These are phyloP conservation scores for Hafferia zeledoni DNA, from an alignment of 2,797 vertebrate species.

Conservation along the genomic window DNA sequence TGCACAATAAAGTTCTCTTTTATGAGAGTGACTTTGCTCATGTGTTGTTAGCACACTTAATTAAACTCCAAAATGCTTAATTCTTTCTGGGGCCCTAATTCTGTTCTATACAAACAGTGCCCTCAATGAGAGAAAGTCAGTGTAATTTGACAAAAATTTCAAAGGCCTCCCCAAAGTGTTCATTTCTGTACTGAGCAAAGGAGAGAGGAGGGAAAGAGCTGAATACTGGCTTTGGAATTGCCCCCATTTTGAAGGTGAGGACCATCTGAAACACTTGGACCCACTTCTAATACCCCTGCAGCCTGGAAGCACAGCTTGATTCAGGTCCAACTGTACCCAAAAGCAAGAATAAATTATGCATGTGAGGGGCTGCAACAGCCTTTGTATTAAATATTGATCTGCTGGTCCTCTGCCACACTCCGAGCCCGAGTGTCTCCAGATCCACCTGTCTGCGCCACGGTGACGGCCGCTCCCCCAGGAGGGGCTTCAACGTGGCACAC, in stretches of 20 bases:
- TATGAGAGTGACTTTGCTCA: neutral
- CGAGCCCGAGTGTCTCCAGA: neutral
- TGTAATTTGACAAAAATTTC: conserved; percentile 5
- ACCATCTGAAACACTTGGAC: neutral
- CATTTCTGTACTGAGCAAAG: neutral
- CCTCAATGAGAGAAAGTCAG: neutral
- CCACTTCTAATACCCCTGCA: neutral
- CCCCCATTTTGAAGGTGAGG: neutral
- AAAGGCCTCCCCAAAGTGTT: neutral
- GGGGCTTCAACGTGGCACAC: neutral
- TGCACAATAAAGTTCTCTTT: conserved; percentile 33
- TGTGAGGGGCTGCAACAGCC: conserved; percentile 59
- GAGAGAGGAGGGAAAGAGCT: neutral
- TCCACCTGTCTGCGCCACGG: conserved; percentile 31
- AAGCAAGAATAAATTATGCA: conserved; percentile 65
- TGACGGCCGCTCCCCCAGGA: neutral
- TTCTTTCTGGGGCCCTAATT: conserved; percentile 1
- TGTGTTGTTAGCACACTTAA: neutral
- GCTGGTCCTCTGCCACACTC: conserved; percentile 44
- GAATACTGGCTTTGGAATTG: neutral
- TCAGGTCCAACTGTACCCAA: conserved; percentile 57
- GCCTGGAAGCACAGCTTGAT: neutral
- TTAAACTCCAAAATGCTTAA: conserved; percentile 8
- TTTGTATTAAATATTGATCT: conserved; percentile 67
- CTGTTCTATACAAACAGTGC: neutral